Evolutionary conservation across 1,140 invertebrate genomes (phyloP).

Genomic region (Lasioglossum albipes): DNA sequence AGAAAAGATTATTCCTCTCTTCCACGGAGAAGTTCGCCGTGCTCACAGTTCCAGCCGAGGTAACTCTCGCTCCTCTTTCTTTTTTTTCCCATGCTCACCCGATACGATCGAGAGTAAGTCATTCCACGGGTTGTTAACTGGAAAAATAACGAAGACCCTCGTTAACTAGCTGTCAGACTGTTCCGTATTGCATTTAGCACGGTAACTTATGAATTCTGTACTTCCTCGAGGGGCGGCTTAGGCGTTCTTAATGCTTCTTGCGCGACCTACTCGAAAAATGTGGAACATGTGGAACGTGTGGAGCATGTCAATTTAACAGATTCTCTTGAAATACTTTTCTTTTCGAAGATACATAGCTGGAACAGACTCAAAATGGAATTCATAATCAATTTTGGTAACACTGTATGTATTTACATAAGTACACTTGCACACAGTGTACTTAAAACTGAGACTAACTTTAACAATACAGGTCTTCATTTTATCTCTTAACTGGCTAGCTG

Average conservation of each 20-base stretch:
- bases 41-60: neutral
- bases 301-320: too few relatives aligned
- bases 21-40: neutral
- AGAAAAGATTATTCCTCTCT: constrained; percentile 28
- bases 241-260: neutral
- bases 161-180: neutral
- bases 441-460: too few relatives aligned
- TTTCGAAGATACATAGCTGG: too few relatives aligned
- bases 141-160: neutral
- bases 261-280: too few relatives aligned
- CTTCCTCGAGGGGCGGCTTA: neutral
- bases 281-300: too few relatives aligned
- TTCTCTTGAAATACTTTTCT: too few relatives aligned
- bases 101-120: constrained; percentile 5
- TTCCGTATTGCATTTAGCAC: neutral
- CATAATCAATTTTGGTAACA: too few relatives aligned
- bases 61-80: neutral
- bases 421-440: too few relatives aligned
- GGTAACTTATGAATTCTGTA: neutral
- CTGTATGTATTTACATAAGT: too few relatives aligned
- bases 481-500: too few relatives aligned
- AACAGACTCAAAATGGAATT: too few relatives aligned
- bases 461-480: too few relatives aligned
- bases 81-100: neutral
- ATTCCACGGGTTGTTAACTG: constrained; percentile 10